Percentiles rank a stretch among this genome's conserved stretches.
Evolutionary conservation across 2,113 vertebrate genomes (phyloP).

Genomic region (Glareola pratincola): DNA sequence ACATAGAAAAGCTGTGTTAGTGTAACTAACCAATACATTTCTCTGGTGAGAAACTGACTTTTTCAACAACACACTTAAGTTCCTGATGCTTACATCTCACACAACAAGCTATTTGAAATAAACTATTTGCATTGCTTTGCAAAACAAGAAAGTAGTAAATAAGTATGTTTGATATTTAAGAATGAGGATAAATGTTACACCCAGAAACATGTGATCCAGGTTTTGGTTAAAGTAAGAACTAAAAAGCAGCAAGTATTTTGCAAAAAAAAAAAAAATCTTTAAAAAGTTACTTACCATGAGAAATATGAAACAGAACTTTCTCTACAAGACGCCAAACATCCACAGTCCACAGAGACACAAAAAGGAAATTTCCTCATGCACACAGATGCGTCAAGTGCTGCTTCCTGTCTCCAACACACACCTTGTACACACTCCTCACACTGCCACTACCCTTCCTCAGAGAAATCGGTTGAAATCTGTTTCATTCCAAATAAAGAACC

Average conservation of each 20-base stretch:
- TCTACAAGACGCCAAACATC: not conserved
- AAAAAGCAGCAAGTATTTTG: not conserved
- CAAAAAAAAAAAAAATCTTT: not conserved
- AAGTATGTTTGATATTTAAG: not conserved
- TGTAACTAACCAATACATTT: not conserved
- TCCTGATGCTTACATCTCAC: not conserved
- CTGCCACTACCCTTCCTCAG: not conserved
- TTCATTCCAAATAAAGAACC: not conserved
- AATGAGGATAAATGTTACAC: not conserved
- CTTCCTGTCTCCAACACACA: not conserved
- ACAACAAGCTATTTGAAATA: not conserved
- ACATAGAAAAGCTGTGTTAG: not conserved
- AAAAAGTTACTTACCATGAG: slow-evolving; percentile 30
- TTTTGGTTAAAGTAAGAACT: not conserved
- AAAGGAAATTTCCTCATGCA: not conserved
- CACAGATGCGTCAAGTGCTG: not conserved
- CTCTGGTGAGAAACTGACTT: not conserved
- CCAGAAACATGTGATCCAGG: not conserved
- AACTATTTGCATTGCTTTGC: not conserved
- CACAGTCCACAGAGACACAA: not conserved
- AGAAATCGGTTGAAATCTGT: not conserved
- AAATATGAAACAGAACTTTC: not conserved
- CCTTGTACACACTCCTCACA: not conserved
- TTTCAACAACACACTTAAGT: not conserved
- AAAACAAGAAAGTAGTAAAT: not conserved